Base-by-base conservation (phyloP, 1,140 invertebrate genomes). In the Drosophila rufa region DNA sequence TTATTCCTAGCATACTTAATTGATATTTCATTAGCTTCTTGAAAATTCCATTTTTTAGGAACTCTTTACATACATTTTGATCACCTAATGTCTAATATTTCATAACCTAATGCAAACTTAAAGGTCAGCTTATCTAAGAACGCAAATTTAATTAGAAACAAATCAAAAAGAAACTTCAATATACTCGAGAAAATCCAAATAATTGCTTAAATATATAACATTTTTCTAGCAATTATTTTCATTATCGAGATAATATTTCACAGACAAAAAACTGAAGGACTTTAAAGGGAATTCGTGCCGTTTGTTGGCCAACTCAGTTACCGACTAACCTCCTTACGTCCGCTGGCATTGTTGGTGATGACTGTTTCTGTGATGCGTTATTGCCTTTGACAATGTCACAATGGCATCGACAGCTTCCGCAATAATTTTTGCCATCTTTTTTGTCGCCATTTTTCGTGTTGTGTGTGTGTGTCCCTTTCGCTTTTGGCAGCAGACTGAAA, bases 311-410 rank as follows among this genome's bases (percentile, higher is more conserved):
- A 43, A 15, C 46, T 68, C 33, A 40, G 36, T 25, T 57, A 11
- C 36, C 59, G 33, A 62, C 59, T 64, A 70, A 59, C 68, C 53
- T 60, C 43, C 48, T 55, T 53, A 45, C 36, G 42, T 19, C 14
- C 43, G n/a, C 17, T 70, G 40, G 45, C 75, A 59, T 60, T 73
- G 61, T 64, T 71, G 64, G 69, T 56, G 71, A 64, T 66, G 71
- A 77, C 36, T 79, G 36, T 58, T 70, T 51, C 57, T 76, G 58
- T 56, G 68, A 48, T 68, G 47, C 59, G 61, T 87, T 87, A 87
- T 87, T 84, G 84, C 84, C 80, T 80, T 84, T 80, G 83, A 84
- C 84, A 89, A 61, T 66, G 80, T 80, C 82, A 87, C 83, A 87
- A 84, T 75, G 80, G 62, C 74, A 84, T 89, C 80, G 83, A 70